These are phyloP conservation scores for Cryptoleucopteryx plumbea DNA, from an alignment of 2,113 vertebrate species.

Conservation along the genomic window DNA sequence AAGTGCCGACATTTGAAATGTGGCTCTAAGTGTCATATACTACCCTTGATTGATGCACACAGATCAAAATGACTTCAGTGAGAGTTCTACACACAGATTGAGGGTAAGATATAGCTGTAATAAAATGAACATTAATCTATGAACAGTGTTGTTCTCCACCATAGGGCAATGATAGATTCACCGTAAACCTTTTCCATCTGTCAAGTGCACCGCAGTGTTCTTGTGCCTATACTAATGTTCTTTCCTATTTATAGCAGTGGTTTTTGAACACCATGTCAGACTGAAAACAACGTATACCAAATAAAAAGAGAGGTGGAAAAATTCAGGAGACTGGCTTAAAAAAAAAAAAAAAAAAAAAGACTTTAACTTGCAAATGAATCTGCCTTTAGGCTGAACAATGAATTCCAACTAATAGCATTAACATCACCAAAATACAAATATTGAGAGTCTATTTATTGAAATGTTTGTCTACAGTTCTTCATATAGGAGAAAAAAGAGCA, in stretches of 20 bases:
- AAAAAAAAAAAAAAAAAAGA: not conserved
- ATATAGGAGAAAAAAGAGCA: not conserved
- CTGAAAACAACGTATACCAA: not conserved
- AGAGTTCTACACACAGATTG: conserved; percentile 8
- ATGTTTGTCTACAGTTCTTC: not conserved
- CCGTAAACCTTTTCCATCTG: conserved; percentile 30
- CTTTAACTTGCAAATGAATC: not conserved
- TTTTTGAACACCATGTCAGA: not conserved
- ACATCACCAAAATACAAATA: not conserved
- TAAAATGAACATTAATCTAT: conserved; percentile 46
- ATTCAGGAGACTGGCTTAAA: not conserved
- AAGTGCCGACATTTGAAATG: not conserved
- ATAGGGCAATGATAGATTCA: conserved; percentile 26
- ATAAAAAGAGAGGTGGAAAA: not conserved
- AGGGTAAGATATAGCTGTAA: conserved; percentile 3
- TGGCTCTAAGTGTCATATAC: not conserved
- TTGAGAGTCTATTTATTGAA: not conserved
- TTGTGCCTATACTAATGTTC: not conserved
- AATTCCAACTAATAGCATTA: not conserved
- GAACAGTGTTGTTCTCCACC: conserved; percentile 18
- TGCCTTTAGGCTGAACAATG: not conserved
- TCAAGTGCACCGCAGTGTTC: not conserved
- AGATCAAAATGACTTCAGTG: not conserved
- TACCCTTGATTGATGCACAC: not conserved
- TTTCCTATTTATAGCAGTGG: not conserved